phyloP scores from a whole-genome alignment of 2,888 invertebrate genomes.

The Plutella xylostella region DNA sequence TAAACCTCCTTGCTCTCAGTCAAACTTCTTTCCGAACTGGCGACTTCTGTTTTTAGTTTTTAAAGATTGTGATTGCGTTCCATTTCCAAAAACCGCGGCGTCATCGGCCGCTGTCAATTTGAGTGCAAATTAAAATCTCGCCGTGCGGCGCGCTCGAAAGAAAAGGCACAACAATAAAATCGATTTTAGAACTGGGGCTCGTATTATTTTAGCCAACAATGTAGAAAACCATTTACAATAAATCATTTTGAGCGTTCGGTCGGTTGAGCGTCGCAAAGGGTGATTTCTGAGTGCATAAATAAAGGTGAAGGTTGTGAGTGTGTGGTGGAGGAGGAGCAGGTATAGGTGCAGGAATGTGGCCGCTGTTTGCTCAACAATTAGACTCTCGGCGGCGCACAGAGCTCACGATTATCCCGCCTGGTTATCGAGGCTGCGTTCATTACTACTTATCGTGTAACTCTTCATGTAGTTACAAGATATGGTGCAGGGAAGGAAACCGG shows the following conservation, averaged over 20 bases:
- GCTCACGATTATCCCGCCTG: no score
- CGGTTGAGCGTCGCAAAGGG: conserved; percentile 66
- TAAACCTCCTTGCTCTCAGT: not conserved
- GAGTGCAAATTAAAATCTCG: conserved; percentile 49
- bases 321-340: conserved; percentile 40
- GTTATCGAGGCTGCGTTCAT: no score
- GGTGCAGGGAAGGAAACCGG: no score
- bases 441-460: no score
- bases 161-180: conserved; percentile 54
- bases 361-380: conserved; percentile 31
- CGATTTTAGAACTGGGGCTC: conserved; percentile 58
- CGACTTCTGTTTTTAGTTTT: conserved; percentile 11
- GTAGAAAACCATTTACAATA: conserved; percentile 71
- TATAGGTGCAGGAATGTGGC: conserved; percentile 17
- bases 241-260: conserved; percentile 67
- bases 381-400: conserved; percentile 11
- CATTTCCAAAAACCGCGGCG: conserved; percentile 24
- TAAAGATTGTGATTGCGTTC: not conserved
- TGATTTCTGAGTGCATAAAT: conserved; percentile 69
- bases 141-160: conserved; percentile 40
- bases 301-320: conserved; percentile 61
- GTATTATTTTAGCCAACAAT: conserved; percentile 71
- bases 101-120: conserved; percentile 20
- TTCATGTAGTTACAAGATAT: no score
- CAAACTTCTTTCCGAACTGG: conserved; percentile 20